These are phyloP conservation scores for Eira barbara DNA, from an alignment of 2,113 vertebrate species.

Conservation along the genomic window DNA sequence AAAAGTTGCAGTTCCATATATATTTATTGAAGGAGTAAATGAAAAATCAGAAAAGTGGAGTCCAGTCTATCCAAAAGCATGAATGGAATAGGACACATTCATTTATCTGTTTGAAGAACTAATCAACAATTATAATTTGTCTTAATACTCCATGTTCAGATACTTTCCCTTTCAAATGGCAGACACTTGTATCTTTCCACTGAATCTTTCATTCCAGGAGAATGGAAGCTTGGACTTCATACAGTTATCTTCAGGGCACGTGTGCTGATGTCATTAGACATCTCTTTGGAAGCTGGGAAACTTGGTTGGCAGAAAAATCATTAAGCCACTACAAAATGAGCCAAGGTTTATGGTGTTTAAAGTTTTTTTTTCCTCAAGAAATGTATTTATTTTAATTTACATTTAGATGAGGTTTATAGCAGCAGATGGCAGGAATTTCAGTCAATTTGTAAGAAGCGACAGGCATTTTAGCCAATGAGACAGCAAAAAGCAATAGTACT, in stretches of 20 bases:
- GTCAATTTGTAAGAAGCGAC: constrained; percentile 72
- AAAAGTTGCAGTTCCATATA: background rate
- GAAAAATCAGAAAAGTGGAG: background rate
- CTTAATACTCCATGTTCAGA: background rate
- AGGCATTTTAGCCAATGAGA: constrained; percentile 67
- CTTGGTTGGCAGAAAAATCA: constrained; percentile 53
- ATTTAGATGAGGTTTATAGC: constrained; percentile 75
- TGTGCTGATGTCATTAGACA: constrained; percentile 53
- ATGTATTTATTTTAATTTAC: constrained; percentile 81
- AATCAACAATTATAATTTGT: background rate
- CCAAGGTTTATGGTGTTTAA: constrained; percentile 55
- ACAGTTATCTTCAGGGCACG: background rate
- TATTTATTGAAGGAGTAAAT: background rate
- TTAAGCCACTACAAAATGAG: constrained; percentile 58
- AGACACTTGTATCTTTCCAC: background rate
- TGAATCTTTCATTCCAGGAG: background rate
- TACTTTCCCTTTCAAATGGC: background rate
- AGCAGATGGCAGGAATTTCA: constrained; percentile 78
- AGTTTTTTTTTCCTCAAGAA: constrained; percentile 41
- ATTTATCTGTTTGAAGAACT: background rate
- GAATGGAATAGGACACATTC: background rate
- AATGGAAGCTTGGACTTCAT: background rate
- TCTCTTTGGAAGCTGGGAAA: constrained; percentile 46
- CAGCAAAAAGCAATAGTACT: constrained; percentile 51
- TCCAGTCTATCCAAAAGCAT: background rate